Evolutionary conservation across 2,888 invertebrate species (phyloP).

Genomic region (Orthosia gothica): DNA sequence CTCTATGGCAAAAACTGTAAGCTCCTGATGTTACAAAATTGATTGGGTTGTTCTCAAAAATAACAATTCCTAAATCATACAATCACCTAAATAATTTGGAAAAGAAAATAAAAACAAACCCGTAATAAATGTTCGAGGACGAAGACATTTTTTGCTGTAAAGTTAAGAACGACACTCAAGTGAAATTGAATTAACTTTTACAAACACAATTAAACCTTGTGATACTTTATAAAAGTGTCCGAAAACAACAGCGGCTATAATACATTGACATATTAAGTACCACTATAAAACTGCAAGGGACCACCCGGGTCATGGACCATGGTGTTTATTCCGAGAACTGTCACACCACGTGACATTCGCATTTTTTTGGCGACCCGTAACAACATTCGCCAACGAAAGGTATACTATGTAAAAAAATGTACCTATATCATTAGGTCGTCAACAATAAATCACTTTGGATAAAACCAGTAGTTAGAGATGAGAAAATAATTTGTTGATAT

Average conservation of each 20-base stretch:
- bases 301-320: slow-evolving; percentile 75
- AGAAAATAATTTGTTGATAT: slow-evolving; percentile 87
- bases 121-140: slow-evolving; percentile 28
- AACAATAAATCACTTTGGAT: slow-evolving; percentile 75
- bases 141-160: slow-evolving; percentile 42
- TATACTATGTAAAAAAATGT: slow-evolving; percentile 67
- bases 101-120: slow-evolving; percentile 12
- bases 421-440: slow-evolving; percentile 67
- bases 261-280: slow-evolving; percentile 79
- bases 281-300: slow-evolving; percentile 77
- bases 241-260: slow-evolving; percentile 76
- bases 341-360: slow-evolving; percentile 71
- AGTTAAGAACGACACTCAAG: slow-evolving; percentile 42
- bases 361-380: slow-evolving; percentile 73
- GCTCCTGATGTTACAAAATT: slow-evolving; percentile 32
- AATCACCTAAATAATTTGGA: not conserved
- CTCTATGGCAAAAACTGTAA: slow-evolving; percentile 21
- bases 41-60: slow-evolving; percentile 8
- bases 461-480: slow-evolving; percentile 87
- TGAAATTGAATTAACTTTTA: slow-evolving; percentile 64
- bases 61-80: slow-evolving; percentile 10
- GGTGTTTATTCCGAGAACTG: slow-evolving; percentile 76
- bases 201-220: slow-evolving; percentile 67
- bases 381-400: slow-evolving; percentile 57
- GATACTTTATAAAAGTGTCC: slow-evolving; percentile 75